A percentile compares a stretch with the other conserved stretches of the same genome.
phyloP scores from a whole-genome alignment of 2,113 vertebrate genomes.

The Sula dactylatra region DNA sequence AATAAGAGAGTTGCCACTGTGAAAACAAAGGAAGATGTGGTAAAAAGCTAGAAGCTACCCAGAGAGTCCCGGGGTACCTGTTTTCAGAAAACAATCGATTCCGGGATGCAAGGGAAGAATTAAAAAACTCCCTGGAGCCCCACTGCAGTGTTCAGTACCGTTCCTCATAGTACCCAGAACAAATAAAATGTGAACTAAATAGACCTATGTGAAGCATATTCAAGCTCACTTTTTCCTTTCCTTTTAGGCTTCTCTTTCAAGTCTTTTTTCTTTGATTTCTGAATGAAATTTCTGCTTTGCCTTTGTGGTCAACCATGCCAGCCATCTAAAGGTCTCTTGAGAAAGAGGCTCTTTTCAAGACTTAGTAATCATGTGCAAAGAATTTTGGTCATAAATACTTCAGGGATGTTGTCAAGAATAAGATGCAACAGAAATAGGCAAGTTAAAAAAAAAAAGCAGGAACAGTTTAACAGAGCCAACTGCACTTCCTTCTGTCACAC shows the following conservation, averaged over 20 bases:
- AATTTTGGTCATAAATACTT: constrained; percentile 54
- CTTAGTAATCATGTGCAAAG: constrained; percentile 35
- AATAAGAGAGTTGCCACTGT: not conserved
- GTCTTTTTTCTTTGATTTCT: constrained; percentile 40
- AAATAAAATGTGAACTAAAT: constrained; percentile 21
- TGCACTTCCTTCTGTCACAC: not conserved
- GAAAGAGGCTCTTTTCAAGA: constrained; percentile 15
- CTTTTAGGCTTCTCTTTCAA: constrained; percentile 25
- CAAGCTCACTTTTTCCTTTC: not conserved
- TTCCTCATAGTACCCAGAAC: not conserved
- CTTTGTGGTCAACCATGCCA: constrained; percentile 23
- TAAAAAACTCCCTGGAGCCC: not conserved
- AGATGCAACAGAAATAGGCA: constrained; percentile 27
- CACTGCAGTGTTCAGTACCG: not conserved
- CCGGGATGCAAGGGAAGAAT: not conserved
- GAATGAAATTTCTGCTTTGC: constrained; percentile 50
- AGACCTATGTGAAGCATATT: not conserved
- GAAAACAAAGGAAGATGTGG: not conserved
- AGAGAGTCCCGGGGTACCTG: not conserved
- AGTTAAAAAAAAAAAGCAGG: not conserved
- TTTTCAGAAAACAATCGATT: constrained; percentile 1
- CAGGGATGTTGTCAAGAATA: constrained; percentile 40
- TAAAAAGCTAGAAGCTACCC: not conserved
- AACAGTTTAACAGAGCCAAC: not conserved
- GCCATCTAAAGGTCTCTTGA: constrained; percentile 4